Conservation (phyloP, 2,888 invertebrate genomes). For the Elmis aenea region DNA sequence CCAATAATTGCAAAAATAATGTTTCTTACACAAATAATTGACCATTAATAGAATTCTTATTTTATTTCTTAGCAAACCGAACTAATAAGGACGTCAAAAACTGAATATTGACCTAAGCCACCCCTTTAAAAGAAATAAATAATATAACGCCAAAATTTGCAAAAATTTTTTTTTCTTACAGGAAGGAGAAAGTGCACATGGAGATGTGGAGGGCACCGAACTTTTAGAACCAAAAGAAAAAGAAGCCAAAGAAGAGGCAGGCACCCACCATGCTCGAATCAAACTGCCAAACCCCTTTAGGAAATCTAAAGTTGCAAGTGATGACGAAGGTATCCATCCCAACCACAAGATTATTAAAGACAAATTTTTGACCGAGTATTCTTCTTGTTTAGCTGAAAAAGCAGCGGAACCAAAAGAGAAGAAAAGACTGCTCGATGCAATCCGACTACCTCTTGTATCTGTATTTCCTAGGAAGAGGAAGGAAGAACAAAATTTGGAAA, state of each 20-base stretch:
- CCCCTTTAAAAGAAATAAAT: too few relatives aligned
- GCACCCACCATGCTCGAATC: conserved; percentile 41
- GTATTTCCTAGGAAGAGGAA: conserved; percentile 50
- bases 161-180: conserved; percentile 8
- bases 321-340: conserved; percentile 31
- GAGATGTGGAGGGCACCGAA: conserved; percentile 44
- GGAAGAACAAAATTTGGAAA: conserved; percentile 39
- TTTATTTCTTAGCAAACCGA: too few relatives aligned
- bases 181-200: conserved; percentile 46
- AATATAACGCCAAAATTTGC: neutral
- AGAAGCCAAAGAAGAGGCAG: conserved; percentile 36
- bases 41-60: too few relatives aligned
- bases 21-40: too few relatives aligned
- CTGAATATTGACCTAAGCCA: too few relatives aligned
- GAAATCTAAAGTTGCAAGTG: conserved; percentile 43
- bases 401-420: conserved; percentile 44
- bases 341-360: too few relatives aligned
- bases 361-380: neutral
- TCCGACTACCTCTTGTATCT: conserved; percentile 58
- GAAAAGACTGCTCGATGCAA: conserved; percentile 53
- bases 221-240: conserved; percentile 36
- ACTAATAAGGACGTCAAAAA: too few relatives aligned
- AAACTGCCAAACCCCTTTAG: conserved; percentile 56
- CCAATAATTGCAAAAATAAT: too few relatives aligned
- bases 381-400: conserved; percentile 26